Evolutionary conservation across 1,140 invertebrate genomes (phyloP).

Genomic region (Brachionus paranguensis): DNA sequence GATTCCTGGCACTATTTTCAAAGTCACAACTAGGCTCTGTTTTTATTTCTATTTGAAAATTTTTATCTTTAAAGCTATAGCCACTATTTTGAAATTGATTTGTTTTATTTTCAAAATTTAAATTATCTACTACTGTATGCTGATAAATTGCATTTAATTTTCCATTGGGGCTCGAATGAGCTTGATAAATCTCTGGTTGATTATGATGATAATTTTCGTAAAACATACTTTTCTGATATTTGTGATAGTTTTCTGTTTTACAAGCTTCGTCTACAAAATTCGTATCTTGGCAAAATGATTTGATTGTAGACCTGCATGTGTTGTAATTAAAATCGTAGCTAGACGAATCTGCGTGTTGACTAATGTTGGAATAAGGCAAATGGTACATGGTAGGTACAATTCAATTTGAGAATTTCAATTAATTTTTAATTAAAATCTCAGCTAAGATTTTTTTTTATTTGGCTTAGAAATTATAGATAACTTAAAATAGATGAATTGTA

Average conservation of each 20-base stretch:
- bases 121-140: background rate
- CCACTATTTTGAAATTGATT: background rate
- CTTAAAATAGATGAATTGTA: background rate
- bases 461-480: background rate
- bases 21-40: background rate
- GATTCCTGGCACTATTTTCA: background rate
- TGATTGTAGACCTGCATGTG: constrained; percentile 12
- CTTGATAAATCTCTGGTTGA: background rate
- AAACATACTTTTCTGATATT: constrained; percentile 12
- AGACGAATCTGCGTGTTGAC: background rate
- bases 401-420: background rate
- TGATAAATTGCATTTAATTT: background rate
- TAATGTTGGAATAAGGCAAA: background rate
- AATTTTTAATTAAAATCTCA: constrained; percentile 17
- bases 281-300: background rate
- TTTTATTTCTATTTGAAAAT: background rate
- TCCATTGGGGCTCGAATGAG: background rate
- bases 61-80: background rate
- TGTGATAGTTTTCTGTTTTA: background rate
- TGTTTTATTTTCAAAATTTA: background rate
- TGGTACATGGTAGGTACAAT: background rate
- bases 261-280: background rate
- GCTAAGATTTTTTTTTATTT: constrained; percentile 4
- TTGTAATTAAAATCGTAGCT: constrained; percentile 19
- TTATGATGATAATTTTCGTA: constrained; percentile 23